phyloP scores from a whole-genome alignment of 2,113 vertebrate species.

The Mobula birostris region DNA sequence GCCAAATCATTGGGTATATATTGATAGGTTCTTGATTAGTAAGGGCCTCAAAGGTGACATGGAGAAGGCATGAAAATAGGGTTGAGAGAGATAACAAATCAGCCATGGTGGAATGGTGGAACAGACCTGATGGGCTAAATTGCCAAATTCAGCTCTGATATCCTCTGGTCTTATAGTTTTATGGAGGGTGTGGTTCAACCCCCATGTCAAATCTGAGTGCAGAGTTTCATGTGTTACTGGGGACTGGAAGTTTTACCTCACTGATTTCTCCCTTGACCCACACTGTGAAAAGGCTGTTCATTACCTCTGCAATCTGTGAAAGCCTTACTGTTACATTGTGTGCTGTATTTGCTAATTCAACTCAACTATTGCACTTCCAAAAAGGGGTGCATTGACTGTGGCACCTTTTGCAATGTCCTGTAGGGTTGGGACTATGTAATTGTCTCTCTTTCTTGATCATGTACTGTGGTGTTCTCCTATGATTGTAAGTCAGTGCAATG shows the following conservation, averaged over 20 bases:
- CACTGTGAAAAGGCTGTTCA: not conserved
- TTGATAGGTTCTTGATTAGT: no score
- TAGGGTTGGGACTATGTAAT: not conserved
- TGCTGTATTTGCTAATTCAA: not conserved
- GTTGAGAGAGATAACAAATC: no score
- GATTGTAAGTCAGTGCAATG: not conserved
- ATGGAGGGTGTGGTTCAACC: no score
- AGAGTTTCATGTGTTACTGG: not conserved
- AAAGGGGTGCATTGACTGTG: no score
- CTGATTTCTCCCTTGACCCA: not conserved
- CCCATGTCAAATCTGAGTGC: no score
- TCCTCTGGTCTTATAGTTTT: no score
- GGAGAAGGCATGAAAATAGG: no score
- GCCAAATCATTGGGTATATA: no score
- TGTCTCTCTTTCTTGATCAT: not conserved
- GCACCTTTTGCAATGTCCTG: not conserved
- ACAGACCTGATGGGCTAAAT: no score
- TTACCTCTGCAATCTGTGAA: not conserved
- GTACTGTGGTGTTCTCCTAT: not conserved
- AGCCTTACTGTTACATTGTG: not conserved
- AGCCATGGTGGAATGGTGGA: no score
- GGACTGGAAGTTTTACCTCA: not conserved
- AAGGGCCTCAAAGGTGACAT: no score
- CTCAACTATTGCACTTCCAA: not conserved
- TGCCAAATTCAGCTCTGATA: no score